phyloP scores from a whole-genome alignment of 1,140 invertebrate species.

The Saccostrea echinata region DNA sequence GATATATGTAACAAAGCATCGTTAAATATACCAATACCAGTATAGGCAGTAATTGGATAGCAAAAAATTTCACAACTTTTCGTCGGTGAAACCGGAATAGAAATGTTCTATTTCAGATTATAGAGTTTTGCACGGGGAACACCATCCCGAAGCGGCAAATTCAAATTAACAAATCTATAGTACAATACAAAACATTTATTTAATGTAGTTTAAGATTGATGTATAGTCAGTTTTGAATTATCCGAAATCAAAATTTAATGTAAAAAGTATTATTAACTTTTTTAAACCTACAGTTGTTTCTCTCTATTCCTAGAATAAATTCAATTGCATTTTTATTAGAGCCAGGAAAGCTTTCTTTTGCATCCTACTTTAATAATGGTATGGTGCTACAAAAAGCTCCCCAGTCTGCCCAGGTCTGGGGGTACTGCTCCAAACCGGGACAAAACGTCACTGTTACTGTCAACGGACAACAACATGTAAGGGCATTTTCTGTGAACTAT shows the following conservation, averaged over 20 bases:
- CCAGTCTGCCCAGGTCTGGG: conserved; percentile 66
- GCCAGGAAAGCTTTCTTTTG: conserved; percentile 50
- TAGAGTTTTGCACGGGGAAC: too few relatives aligned
- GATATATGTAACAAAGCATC: too few relatives aligned
- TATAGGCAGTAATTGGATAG: too few relatives aligned
- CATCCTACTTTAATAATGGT: conserved; percentile 61
- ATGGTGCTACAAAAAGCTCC: conserved; percentile 67
- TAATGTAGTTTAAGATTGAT: too few relatives aligned
- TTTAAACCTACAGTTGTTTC: not conserved
- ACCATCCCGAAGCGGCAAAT: too few relatives aligned
- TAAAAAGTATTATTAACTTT: not conserved
- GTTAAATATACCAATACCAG: too few relatives aligned
- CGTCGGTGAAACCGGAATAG: too few relatives aligned
- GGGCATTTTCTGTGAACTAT: not conserved
- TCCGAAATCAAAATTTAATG: not conserved
- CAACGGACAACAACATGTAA: not conserved
- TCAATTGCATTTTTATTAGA: not conserved
- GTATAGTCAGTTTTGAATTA: not conserved
- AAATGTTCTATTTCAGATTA: too few relatives aligned
- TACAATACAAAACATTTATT: too few relatives aligned
- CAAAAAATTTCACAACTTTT: too few relatives aligned
- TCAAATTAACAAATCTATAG: too few relatives aligned
- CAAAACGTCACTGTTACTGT: conserved; percentile 54
- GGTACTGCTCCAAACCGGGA: conserved; percentile 57
- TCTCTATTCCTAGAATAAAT: not conserved